Conservation (phyloP, 2,888 invertebrate genomes). For the Plutella xylostella region DNA sequence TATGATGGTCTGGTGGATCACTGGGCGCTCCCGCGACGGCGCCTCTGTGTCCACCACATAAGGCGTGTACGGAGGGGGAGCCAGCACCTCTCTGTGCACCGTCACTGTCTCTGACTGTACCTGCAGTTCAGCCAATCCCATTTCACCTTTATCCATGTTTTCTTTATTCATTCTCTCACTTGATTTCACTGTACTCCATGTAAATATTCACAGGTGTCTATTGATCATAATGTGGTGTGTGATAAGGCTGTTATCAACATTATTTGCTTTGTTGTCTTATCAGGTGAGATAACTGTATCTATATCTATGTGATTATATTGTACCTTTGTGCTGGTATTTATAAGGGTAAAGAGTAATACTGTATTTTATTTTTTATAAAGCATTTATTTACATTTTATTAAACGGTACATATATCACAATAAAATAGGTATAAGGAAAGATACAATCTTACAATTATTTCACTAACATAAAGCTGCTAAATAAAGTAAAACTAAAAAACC, state of each 20-base stretch:
- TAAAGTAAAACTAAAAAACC: too few relatives aligned
- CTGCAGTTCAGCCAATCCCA: slow-evolving; percentile 22
- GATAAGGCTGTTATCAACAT: slow-evolving; percentile 2
- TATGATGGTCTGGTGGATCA: slow-evolving; percentile 37
- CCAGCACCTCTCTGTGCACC: slow-evolving; percentile 34
- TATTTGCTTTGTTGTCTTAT: too few relatives aligned
- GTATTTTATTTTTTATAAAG: background rate
- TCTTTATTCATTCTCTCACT: background rate
- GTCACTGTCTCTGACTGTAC: slow-evolving; percentile 23
- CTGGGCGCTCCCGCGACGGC: slow-evolving; percentile 22
- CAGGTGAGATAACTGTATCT: slow-evolving; percentile 8
- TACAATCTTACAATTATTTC: background rate
- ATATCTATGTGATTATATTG: background rate
- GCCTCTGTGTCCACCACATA: background rate
- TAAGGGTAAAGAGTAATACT: background rate
- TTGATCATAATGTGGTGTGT: background rate
- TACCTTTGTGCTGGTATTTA: background rate
- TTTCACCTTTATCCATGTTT: slow-evolving; percentile 12
- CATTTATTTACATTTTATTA: slow-evolving; percentile 1
- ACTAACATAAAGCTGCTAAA: too few relatives aligned
- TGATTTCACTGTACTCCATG: background rate
- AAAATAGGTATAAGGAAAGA: background rate
- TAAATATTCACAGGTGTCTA: background rate
- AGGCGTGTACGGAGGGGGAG: slow-evolving; percentile 31
- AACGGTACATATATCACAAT: slow-evolving; percentile 3